Evolutionary conservation across 2,113 vertebrate genomes (phyloP).

Genomic region (Muntiacus muntjak): DNA sequence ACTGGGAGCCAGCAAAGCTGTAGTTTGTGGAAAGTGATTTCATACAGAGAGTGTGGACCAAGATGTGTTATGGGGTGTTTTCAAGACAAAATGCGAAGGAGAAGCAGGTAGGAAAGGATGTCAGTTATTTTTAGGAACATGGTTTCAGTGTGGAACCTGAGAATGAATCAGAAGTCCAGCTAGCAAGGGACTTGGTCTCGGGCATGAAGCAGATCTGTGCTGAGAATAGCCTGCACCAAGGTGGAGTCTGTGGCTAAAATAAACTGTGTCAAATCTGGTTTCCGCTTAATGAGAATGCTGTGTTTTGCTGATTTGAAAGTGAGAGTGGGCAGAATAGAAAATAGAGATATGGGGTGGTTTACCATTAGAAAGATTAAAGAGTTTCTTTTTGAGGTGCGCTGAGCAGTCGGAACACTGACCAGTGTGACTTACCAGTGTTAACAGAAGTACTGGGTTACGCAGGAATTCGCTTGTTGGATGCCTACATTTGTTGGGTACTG

Average conservation of each 20-base stretch:
- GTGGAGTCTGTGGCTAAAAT: background rate
- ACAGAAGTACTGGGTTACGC: background rate
- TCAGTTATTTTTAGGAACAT: conserved; percentile 47
- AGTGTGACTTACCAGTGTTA: background rate
- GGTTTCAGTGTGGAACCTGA: conserved; percentile 22
- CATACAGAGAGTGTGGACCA: background rate
- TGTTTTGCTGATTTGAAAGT: background rate
- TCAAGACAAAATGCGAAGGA: background rate
- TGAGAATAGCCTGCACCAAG: conserved; percentile 18
- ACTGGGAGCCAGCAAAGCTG: background rate
- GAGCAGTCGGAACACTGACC: background rate
- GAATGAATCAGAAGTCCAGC: background rate
- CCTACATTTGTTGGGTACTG: background rate
- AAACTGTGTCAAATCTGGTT: background rate
- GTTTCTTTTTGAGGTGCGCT: background rate
- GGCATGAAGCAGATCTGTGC: background rate
- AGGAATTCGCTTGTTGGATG: background rate
- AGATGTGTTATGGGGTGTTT: background rate
- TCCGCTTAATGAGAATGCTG: background rate
- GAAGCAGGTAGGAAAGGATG: background rate
- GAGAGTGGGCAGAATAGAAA: background rate
- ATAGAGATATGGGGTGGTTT: background rate
- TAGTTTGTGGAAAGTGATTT: background rate
- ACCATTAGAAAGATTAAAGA: background rate
- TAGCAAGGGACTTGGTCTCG: background rate